Percentiles rank a stretch among this genome's conserved stretches.
Evolutionary conservation across 1,140 invertebrate genomes (phyloP).

Genomic region (Drosophila bocqueti): DNA sequence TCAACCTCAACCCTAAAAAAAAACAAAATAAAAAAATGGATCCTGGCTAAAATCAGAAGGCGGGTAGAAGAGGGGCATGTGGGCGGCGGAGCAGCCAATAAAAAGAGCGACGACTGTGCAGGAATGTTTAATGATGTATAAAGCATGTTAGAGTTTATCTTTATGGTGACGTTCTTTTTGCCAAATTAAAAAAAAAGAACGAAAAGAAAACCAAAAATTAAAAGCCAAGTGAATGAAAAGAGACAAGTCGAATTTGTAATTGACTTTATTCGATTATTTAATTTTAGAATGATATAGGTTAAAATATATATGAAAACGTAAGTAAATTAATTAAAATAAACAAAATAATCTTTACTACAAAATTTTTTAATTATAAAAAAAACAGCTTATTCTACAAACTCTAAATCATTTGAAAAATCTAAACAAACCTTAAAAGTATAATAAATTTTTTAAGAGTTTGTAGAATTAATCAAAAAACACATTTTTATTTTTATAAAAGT

Average conservation of each 20-base stretch:
- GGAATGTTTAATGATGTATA: constrained; percentile 84
- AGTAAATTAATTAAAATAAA: background rate
- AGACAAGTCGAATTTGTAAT: constrained; percentile 36
- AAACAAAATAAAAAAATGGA: constrained; percentile 22
- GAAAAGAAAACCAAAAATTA: constrained; percentile 7
- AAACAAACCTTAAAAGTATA: no score
- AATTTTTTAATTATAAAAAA: background rate
- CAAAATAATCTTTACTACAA: background rate
- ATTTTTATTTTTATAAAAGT: no score
- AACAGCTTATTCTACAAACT: background rate
- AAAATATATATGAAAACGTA: background rate
- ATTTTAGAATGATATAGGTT: background rate
- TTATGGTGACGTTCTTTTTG: constrained; percentile 75
- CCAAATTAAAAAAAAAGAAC: constrained; percentile 39
- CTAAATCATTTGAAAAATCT: background rate
- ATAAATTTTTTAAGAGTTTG: no score
- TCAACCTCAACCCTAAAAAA: constrained; percentile 43
- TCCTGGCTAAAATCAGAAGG: constrained; percentile 3
- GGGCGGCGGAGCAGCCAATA: constrained; percentile 57
- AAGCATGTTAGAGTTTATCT: constrained; percentile 84
- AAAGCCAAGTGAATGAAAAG: constrained; percentile 29
- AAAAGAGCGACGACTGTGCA: constrained; percentile 78
- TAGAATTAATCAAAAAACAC: no score
- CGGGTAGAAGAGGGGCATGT: constrained; percentile 3
- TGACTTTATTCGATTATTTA: background rate